Evolutionary conservation across 1,140 invertebrate species (phyloP).

Genomic region (Heliconius eleuchia): DNA sequence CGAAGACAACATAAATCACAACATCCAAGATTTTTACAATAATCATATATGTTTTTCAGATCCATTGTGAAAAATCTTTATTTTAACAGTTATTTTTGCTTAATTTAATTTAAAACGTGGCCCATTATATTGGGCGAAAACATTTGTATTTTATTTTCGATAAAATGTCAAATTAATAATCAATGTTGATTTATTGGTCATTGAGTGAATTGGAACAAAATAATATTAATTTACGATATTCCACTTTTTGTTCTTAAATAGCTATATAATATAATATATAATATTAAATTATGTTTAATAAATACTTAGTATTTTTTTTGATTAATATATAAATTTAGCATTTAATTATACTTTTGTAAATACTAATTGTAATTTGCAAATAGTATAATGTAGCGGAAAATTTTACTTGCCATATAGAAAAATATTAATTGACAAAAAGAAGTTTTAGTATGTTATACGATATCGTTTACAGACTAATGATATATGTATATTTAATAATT

Average conservation of each 20-base stretch:
- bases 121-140: neutral
- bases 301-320: neutral
- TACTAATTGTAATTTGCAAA: neutral
- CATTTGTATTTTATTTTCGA: neutral
- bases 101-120: neutral
- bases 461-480: too few species aligned
- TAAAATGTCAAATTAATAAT: neutral
- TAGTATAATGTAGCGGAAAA: neutral
- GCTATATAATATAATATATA: too few species aligned
- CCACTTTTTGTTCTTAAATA: neutral
- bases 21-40: constrained; percentile 63
- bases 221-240: neutral
- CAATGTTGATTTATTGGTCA: neutral
- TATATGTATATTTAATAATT: too few species aligned
- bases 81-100: neutral
- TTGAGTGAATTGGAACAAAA: constrained; percentile 1
- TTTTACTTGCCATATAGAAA: neutral
- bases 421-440: too few species aligned
- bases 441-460: too few species aligned
- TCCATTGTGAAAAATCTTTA: constrained; percentile 40
- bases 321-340: neutral
- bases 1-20: constrained; percentile 64
- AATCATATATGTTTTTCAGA: constrained; percentile 52
- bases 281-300: neutral
- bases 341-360: neutral